Base-by-base conservation (phyloP, 2,888 invertebrate species). In the Oasisia sp. region DNA sequence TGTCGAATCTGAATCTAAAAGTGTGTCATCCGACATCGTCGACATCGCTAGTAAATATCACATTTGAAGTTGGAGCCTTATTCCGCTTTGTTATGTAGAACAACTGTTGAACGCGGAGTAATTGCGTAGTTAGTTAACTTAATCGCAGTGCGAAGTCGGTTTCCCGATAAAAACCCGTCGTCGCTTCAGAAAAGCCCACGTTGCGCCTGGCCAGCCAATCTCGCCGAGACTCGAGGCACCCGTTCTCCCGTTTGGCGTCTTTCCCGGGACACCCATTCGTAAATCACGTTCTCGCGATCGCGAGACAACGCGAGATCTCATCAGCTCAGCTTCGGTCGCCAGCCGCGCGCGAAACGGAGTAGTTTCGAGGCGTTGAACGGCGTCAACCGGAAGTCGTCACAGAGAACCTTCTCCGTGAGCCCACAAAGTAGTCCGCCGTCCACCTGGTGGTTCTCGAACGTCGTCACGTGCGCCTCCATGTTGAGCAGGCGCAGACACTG, bases 311-410 rank as follows among this genome's bases (percentile, higher is more conserved):
- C 19, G n/a, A 27, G 27, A 1, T 19, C n/a, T 19, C 27, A 4
- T 74, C n/a, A 74, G 74, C n/a, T 74, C n/a, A 74, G n/a, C 27
- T 92, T 91, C 74, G 94, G 94, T 89, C 94, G 89, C 94, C 94
- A 94, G 14, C 94, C 94, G 11, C 94, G 91, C 0, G 91, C 90
- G 91, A 94, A 94, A 12, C 94, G 89, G 92, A 94, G 93, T 14
- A 94, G 91, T 91, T 94, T 94, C 4, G 94, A 93, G 32, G 93
- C 93, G 91, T 94, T 93, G 89, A 94, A 94, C 5, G 93, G 93
- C 3, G 92, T 94, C 74, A 94, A 92, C 32, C 92, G 89, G 92
- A 94, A 94, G 91, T 93, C 92, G 0, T 50, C 91, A 89, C 91
- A 56, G 7, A 94, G 92, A 2, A 92, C 92, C 19, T 45, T 91